Evolutionary conservation across 2,113 vertebrate genomes (phyloP), one percentile per base, ranked within the genome.

Genomic region (Rhynchopsitta pachyrhyncha): DNA sequence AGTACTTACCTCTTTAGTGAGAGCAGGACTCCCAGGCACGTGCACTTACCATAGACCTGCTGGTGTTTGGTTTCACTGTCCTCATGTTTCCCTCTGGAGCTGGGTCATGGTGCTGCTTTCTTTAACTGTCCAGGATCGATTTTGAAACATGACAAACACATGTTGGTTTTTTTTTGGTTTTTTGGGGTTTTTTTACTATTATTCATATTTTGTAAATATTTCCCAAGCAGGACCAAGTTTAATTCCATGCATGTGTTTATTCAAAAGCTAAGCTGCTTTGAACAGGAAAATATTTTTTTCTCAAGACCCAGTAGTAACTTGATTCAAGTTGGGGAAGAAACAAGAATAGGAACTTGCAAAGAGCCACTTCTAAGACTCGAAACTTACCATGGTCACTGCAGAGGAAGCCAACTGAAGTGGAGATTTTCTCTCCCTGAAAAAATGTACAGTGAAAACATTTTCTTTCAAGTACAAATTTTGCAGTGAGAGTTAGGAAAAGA

Each of bases 141-240:
- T 80, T 77, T 63, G 39, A 77, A 93, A 49, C 13, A 69, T 68
- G 33, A 86, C 67, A 76, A 60, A 42, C 35, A 69, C 10, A 10
- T 31, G 23, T 0, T 3, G 74, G 77, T 0, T 3, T 74, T 83
- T 0, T 3, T 69, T 83, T 62, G 0, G 0, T 3, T 77, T 80
- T n/a, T n/a, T n/a, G n/a, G n/a, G n/a, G n/a, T 74, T 70, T 42
- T 93, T 70, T 84, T 23, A 53, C 12, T 78, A 53, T 49, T 31
- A 90, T 19, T 67, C 0, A 13, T 88, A 19, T 69, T 86, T 86
- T 73, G 63, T 92, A 90, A 83, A 24, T 73, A 73, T 62, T 80
- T 59, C 1, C 1, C 80, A 42, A 86, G 70, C 27, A 64, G 31
- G 19, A 52, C 9, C 1, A 10, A 39, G 25, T 82, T 93, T 49